Conservation (phyloP, 2,113 vertebrate genomes). For the Spheniscus mendiculus region DNA sequence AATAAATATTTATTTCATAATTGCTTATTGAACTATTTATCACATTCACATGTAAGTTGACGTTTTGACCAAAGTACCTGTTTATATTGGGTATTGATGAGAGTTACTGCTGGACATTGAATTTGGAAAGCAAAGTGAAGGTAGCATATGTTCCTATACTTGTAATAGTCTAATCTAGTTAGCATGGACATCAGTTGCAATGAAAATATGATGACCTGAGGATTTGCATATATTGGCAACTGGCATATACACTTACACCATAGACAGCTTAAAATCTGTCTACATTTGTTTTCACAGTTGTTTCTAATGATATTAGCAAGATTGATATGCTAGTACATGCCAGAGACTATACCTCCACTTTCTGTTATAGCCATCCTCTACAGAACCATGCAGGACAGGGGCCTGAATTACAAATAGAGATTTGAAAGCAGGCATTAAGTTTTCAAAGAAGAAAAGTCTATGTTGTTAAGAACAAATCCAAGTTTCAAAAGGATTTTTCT, state of each 20-base stretch:
- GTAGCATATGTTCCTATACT: neutral
- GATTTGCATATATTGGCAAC: neutral
- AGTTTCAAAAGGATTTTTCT: conserved; percentile 4
- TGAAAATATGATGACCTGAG: neutral
- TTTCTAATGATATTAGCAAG: neutral
- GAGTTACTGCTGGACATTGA: neutral
- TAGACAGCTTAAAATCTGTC: neutral
- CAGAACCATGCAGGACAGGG: neutral
- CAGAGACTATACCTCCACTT: neutral
- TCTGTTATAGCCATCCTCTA: neutral
- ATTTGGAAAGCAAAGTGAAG: neutral
- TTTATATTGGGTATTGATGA: neutral
- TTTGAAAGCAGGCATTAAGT: neutral
- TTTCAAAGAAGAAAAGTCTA: neutral
- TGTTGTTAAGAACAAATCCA: neutral
- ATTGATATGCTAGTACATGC: neutral
- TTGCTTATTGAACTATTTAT: neutral
- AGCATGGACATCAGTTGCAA: neutral
- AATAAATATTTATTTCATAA: neutral
- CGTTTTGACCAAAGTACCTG: neutral
- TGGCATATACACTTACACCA: neutral
- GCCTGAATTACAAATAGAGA: neutral
- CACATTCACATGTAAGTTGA: neutral
- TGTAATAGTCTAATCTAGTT: neutral
- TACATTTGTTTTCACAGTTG: neutral